Percentiles rank a stretch among this genome's conserved stretches.
Conservation (phyloP, 2,113 vertebrate species). For the Alosa alosa region DNA sequence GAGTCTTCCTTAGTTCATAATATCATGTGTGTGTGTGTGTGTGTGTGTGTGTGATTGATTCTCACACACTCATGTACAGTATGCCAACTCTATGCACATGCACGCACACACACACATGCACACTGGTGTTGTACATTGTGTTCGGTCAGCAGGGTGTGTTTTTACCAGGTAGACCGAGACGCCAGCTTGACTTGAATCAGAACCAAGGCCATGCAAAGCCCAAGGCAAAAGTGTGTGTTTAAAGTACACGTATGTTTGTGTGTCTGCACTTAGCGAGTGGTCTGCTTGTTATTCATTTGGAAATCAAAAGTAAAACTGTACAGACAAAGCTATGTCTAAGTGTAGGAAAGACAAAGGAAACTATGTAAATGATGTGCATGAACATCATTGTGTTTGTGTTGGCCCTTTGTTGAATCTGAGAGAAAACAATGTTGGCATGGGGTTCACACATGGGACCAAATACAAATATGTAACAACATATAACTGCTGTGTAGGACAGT, state of each 20-base stretch:
- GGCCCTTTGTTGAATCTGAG: neutral
- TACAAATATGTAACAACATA: neutral
- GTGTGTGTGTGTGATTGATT: neutral
- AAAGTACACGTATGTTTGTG: neutral
- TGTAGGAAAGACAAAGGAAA: neutral
- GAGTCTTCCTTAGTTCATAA: neutral
- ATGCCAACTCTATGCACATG: neutral
- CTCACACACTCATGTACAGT: neutral
- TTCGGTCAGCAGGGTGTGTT: neutral
- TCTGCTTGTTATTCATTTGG: neutral
- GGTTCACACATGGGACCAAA: neutral
- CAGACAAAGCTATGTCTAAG: neutral
- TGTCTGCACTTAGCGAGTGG: neutral
- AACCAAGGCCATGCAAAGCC: neutral
- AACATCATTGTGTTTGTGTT: neutral
- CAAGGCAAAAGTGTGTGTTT: neutral
- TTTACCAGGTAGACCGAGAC: neutral
- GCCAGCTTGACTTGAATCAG: neutral
- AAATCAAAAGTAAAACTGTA: neutral
- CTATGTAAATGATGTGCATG: neutral
- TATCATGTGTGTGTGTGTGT: neutral
- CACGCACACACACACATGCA: neutral
- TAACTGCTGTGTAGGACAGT: neutral
- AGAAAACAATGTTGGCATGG: neutral
- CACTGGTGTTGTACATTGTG: neutral